Conservation (phyloP, 35 echinoderm and acorn worm genomes). For the Nesometra sesokonis region DNA sequence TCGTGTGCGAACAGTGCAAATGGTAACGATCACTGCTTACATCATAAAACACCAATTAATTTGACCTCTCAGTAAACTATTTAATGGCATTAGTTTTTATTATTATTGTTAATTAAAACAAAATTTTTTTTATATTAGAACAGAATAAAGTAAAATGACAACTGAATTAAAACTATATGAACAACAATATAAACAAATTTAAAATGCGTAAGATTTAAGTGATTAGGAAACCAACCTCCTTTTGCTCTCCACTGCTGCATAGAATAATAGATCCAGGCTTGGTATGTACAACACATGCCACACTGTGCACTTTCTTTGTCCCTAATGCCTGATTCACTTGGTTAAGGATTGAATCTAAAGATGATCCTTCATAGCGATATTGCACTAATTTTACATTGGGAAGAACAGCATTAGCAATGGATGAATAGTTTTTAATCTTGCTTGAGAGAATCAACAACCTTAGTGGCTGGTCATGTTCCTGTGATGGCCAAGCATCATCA, state of each 20-base stretch:
- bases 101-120: no score
- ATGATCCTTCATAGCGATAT: slow-evolving; percentile 82
- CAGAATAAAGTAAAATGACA: not conserved
- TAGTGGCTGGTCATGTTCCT: not conserved
- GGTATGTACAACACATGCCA: slow-evolving; percentile 74
- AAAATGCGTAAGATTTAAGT: no score
- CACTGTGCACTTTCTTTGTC: slow-evolving; percentile 54
- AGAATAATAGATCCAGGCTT: slow-evolving; percentile 72
- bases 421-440: slow-evolving; percentile 73
- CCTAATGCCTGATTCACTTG: slow-evolving; percentile 42
- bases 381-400: slow-evolving; percentile 75
- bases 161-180: not conserved
- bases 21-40: no score
- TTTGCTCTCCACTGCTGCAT: slow-evolving; percentile 71
- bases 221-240: slow-evolving; percentile 55
- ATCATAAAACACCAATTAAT: no score
- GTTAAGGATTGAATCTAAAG: slow-evolving; percentile 56
- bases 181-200: not conserved
- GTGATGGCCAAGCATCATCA: not conserved
- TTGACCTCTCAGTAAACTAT: no score
- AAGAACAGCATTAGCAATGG: slow-evolving; percentile 49
- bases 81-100: no score
- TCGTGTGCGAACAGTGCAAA: no score
- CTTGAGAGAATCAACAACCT: slow-evolving; percentile 74
- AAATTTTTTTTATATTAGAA: no score